Conservation (phyloP, 2,797 vertebrate species). For the Pempheris klunzingeri region DNA sequence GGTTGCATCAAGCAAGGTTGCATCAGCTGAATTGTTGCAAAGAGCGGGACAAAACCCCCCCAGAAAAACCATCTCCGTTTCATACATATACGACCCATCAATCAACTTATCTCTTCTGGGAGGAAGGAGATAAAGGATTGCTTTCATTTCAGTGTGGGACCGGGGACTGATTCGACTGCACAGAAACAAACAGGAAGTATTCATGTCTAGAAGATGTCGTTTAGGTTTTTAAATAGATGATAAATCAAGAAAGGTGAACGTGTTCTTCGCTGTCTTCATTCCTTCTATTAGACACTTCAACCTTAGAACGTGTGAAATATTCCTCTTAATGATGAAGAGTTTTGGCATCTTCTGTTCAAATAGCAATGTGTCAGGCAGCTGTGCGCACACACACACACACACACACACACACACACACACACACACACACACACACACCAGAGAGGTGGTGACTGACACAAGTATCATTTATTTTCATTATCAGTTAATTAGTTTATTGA, state of each 20-base stretch:
- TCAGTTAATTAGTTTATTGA: background rate
- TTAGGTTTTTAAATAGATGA: conserved; percentile 6
- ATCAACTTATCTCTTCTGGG: conserved; percentile 24
- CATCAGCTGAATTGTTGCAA: background rate
- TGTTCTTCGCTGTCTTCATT: background rate
- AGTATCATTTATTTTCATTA: background rate
- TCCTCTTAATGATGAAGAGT: background rate
- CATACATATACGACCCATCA: conserved; percentile 1
- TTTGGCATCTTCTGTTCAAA: background rate
- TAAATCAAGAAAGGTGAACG: background rate
- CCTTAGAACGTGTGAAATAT: background rate
- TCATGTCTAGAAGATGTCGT: background rate
- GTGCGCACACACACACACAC: no score
- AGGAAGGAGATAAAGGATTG: conserved; percentile 29
- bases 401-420: no score
- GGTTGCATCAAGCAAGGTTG: background rate
- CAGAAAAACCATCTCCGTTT: conserved; percentile 2
- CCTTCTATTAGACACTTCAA: conserved; percentile 4
- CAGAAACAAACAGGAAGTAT: conserved; percentile 27
- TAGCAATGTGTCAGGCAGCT: background rate
- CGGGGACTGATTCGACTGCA: background rate
- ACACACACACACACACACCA: background rate
- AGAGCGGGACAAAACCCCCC: no score
- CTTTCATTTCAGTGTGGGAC: conserved; percentile 34
- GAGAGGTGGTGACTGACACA: background rate